Evolutionary conservation across 1,140 invertebrate species (phyloP).

Genomic region (Apis dorsata): DNA sequence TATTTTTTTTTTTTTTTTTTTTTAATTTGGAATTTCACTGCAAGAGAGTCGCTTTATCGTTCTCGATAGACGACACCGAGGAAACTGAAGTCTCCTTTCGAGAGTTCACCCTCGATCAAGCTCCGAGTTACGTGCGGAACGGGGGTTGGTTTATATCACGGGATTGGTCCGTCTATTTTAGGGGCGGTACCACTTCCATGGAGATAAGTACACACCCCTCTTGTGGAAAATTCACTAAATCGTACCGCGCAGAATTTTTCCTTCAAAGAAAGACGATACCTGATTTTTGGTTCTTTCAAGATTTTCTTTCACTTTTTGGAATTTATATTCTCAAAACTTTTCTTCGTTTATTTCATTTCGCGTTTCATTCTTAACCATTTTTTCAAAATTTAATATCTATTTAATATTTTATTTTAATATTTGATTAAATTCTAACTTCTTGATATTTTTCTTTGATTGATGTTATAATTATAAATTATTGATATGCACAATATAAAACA

Average conservation of each 20-base stretch:
- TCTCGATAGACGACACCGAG: slow-evolving; percentile 48
- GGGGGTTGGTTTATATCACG: slow-evolving; percentile 30
- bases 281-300: slow-evolving; percentile 35
- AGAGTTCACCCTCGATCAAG: slow-evolving; percentile 48
- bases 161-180: slow-evolving; percentile 17
- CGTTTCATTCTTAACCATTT: neutral
- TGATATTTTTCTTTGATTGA: neutral
- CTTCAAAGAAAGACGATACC: slow-evolving; percentile 24
- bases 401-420: neutral
- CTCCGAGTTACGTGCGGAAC: slow-evolving; percentile 4
- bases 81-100: slow-evolving; percentile 45
- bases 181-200: slow-evolving; percentile 40
- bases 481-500: neutral
- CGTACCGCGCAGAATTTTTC: slow-evolving; percentile 40
- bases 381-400: neutral
- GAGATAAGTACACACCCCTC: slow-evolving; percentile 53
- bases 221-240: slow-evolving; percentile 58
- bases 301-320: slow-evolving; percentile 11
- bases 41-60: slow-evolving; percentile 41
- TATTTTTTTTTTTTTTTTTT: neutral
- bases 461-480: neutral
- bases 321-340: neutral
- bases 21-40: slow-evolving; percentile 27
- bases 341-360: neutral
- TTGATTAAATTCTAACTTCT: neutral